phyloP scores from a whole-genome alignment of 2,888 invertebrate genomes.

The Protodeltote pygarga region DNA sequence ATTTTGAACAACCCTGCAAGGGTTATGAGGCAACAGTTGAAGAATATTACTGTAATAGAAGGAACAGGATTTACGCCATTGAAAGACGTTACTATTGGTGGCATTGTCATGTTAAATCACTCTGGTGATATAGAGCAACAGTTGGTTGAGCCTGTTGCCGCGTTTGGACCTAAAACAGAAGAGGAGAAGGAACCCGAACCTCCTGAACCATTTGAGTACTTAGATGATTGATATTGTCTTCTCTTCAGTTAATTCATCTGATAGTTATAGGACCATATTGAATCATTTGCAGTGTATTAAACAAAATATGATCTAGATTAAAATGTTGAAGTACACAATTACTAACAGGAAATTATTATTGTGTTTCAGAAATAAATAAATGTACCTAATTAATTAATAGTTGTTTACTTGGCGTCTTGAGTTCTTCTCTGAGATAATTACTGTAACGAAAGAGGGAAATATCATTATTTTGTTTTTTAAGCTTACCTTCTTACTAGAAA shows the following conservation, averaged over 20 bases:
- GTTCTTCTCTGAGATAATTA: too few species aligned
- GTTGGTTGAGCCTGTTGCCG: conserved; percentile 96
- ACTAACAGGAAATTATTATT: conserved; percentile 68
- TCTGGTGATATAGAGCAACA: conserved; percentile 93
- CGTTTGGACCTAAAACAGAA: conserved; percentile 95
- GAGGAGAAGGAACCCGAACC: conserved; percentile 99
- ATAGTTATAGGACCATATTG: conserved; percentile 59
- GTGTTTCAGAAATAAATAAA: conserved; percentile 65
- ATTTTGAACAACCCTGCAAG: conserved; percentile 98
- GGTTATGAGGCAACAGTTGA: conserved; percentile 96
- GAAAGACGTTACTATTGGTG: conserved; percentile 97
- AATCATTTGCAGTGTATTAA: conserved; percentile 67
- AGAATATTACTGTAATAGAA: conserved; percentile 92
- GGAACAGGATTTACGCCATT: conserved; percentile 93
- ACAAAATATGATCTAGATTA: conserved; percentile 63
- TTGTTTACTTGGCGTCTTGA: conserved; percentile 25
- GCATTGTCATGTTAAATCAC: conserved; percentile 97
- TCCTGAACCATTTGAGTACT: conserved; percentile 98
- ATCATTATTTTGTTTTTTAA: too few species aligned
- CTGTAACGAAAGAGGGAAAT: too few species aligned
- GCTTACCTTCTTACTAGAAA: too few species aligned
- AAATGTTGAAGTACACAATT: conserved; percentile 67
- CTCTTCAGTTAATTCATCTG: conserved; percentile 57
- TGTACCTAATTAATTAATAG: conserved; percentile 32
- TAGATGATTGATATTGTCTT: conserved; percentile 90